Evolutionary conservation across 2,797 vertebrate species (phyloP).

Genomic region (Glossophaga mutica): DNA sequence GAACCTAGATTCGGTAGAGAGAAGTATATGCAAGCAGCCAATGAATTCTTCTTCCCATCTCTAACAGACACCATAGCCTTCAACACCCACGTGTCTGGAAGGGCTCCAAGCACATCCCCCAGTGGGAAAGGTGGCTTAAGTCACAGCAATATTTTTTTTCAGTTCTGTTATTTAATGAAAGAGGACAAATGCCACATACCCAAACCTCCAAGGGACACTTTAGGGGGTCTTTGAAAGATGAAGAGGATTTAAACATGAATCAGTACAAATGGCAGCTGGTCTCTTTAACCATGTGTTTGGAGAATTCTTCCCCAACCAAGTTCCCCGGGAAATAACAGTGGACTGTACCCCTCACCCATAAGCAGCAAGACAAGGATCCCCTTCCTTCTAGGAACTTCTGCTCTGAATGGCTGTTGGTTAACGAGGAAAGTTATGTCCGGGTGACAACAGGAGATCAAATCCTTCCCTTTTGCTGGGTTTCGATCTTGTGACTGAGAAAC

Average conservation of each 20-base stretch:
- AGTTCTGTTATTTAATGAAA: conserved; percentile 46
- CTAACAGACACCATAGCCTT: neutral
- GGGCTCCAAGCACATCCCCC: neutral
- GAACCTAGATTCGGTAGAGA: neutral
- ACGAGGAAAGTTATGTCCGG: neutral
- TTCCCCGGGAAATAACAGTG: neutral
- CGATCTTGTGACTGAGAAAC: neutral
- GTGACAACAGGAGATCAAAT: neutral
- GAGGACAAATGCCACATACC: conserved; percentile 21
- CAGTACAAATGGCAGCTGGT: neutral
- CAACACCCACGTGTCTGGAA: neutral
- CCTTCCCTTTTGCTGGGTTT: neutral
- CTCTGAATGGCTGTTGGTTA: neutral
- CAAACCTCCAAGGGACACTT: neutral
- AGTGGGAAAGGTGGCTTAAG: conserved; percentile 24
- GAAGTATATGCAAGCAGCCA: neutral
- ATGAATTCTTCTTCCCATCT: neutral
- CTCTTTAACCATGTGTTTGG: neutral
- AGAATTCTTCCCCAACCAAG: neutral
- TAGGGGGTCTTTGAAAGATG: neutral
- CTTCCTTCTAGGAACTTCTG: neutral
- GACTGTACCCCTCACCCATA: neutral
- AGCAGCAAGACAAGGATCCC: neutral
- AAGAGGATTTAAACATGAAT: conserved; percentile 1
- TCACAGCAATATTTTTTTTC: neutral